Conservation (phyloP, 2,888 invertebrate species). For the Ophioninae sp. region DNA sequence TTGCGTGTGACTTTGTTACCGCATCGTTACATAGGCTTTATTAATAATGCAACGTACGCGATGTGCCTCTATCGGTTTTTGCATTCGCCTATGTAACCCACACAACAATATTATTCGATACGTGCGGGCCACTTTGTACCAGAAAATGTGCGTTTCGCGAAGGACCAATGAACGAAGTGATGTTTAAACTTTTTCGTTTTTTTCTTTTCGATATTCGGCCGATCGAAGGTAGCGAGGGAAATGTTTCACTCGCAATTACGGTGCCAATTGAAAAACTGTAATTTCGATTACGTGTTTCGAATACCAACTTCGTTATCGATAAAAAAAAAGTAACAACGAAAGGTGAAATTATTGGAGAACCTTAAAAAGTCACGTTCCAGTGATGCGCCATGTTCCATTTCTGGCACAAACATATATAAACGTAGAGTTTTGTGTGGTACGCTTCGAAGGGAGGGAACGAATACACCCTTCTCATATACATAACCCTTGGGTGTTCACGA, state of each 20-base stretch:
- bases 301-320: slow-evolving; percentile 19
- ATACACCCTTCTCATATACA: slow-evolving; percentile 19
- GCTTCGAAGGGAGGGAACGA: slow-evolving; percentile 7
- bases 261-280: slow-evolving; percentile 49
- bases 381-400: not conserved
- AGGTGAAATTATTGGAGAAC: slow-evolving; percentile 11
- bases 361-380: slow-evolving; percentile 35
- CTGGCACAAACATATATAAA: not conserved
- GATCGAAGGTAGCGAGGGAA: not conserved
- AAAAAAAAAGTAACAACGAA: slow-evolving; percentile 27
- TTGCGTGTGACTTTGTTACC: slow-evolving; percentile 76
- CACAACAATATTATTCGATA: not conserved
- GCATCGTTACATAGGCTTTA: slow-evolving; percentile 71
- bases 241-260: slow-evolving; percentile 33
- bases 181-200: not conserved
- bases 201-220: slow-evolving; percentile 15
- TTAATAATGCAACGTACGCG: slow-evolving; percentile 76
- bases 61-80: slow-evolving; percentile 56
- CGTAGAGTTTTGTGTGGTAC: not conserved
- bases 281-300: slow-evolving; percentile 47
- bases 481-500: slow-evolving; percentile 20
- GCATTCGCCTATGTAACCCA: slow-evolving; percentile 1
- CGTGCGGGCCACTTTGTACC: not conserved
- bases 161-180: slow-evolving; percentile 6
- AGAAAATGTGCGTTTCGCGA: slow-evolving; percentile 12